Evolutionary conservation across 2,797 vertebrate species (phyloP).

Genomic region (Siniperca scherzeri): DNA sequence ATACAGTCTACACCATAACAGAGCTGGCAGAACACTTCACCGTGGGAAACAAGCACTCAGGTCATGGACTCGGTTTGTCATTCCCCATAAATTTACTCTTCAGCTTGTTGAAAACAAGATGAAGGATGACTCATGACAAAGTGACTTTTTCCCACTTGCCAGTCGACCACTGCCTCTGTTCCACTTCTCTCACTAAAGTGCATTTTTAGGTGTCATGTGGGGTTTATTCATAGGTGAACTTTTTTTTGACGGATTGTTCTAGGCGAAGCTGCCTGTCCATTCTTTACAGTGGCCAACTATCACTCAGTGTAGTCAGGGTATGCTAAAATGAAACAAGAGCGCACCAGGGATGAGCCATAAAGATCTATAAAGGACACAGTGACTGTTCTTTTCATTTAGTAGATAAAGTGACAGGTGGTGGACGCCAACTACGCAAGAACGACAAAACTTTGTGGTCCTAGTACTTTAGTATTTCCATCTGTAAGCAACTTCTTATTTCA

Average conservation of each 20-base stretch:
- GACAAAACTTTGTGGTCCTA: no score
- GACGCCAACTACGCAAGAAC: not conserved
- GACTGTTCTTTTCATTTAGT: not conserved
- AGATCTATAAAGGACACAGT: not conserved
- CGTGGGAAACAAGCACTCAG: conserved; percentile 47
- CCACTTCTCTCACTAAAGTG: conserved; percentile 12
- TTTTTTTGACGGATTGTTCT: conserved; percentile 18
- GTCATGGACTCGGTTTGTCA: conserved; percentile 59
- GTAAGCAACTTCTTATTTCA: not conserved
- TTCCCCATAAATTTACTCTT: conserved; percentile 48
- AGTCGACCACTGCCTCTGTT: conserved; percentile 20
- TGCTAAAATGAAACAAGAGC: not conserved
- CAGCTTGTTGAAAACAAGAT: conserved; percentile 51
- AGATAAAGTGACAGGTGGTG: not conserved
- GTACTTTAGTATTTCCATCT: not conserved
- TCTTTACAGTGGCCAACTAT: not conserved
- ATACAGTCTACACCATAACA: conserved; percentile 25
- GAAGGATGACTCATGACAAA: conserved; percentile 61
- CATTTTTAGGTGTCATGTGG: conserved; percentile 47
- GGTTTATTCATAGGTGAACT: conserved; percentile 31
- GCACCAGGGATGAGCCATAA: not conserved
- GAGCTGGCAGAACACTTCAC: conserved; percentile 43
- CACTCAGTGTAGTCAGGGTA: not conserved
- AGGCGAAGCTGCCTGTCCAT: not conserved
- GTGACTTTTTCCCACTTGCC: conserved; percentile 36